Evolutionary conservation across 2,888 invertebrate genomes (phyloP), one percentile per base, ranked within the genome.

Genomic region (Tachina grossa): DNA sequence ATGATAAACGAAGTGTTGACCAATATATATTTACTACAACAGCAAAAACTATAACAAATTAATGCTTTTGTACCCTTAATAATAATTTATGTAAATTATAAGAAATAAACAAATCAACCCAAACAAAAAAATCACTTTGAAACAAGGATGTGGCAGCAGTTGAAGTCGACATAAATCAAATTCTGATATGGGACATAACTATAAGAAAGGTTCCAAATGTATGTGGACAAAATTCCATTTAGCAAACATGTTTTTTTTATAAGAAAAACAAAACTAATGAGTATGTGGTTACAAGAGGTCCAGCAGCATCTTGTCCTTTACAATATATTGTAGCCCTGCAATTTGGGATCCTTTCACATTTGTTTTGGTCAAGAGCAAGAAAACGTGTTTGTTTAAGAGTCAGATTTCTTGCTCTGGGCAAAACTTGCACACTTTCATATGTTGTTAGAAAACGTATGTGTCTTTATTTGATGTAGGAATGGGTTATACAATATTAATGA

Each of bases 1-100:
- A 89, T 91, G 90, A 91, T 91, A 91, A 91, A 91, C 91, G 90
- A 91, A 91, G 90, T 91, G 91, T 91, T 91, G 91, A 91, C 90
- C 91, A 87, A 85, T 76, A 72, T 85, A 55, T 16, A 68, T 63
- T 59, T 53, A 3, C 68, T 51, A 71, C 65, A 89, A 63, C 57
- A 89, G 41, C 88, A 90, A 89, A 89, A 90, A 69, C 49, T 80
- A 41, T 66, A 65, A 80, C 53, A 80, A 74, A 80, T 74, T 74
- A 72, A 66, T 80, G 74, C 14, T 74, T 51, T 89, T 89, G 82
- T 87, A 88, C 49, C 76, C 59, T 63, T 76, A 71, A 71, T 72
- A 80, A 80, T 79, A 83, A 78, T 83, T 83, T 85, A 85, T 85
- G 83, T 76, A 89, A 87, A 79, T 85, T 86, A 87, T 87, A 81